These are phyloP conservation scores for Porphyrio hochstetteri DNA, from an alignment of 2,113 vertebrate genomes.

Conservation along the genomic window DNA sequence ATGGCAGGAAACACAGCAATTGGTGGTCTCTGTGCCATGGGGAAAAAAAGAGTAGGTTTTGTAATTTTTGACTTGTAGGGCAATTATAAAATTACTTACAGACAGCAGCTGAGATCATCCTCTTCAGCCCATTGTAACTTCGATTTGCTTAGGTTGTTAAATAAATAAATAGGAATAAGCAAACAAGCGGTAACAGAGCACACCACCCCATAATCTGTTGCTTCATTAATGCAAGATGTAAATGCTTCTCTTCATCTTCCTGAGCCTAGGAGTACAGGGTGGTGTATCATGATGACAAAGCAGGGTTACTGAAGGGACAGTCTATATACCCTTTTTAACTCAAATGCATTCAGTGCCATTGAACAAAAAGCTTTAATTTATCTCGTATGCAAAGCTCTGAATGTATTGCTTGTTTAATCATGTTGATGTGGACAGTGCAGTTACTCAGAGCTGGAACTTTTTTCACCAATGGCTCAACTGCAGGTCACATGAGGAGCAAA, in stretches of 20 bases:
- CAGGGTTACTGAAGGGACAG: constrained; percentile 39
- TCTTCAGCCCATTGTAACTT: constrained; percentile 7
- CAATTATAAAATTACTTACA: constrained; percentile 56
- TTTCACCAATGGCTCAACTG: not conserved
- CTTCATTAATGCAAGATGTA: constrained; percentile 29
- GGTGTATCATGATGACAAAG: constrained; percentile 35
- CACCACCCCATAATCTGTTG: constrained; percentile 26
- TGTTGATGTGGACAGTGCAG: not conserved
- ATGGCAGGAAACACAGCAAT: not conserved
- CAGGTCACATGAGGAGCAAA: not conserved
- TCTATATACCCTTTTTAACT: not conserved
- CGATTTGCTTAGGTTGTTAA: constrained; percentile 9
- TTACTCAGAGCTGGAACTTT: not conserved
- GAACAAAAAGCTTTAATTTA: constrained; percentile 31
- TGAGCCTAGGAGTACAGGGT: not conserved
- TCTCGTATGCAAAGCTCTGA: constrained; percentile 3
- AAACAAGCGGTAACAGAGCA: constrained; percentile 29
- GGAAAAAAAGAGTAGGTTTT: not conserved
- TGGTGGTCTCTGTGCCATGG: not conserved
- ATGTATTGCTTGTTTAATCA: not conserved
- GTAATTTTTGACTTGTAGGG: constrained; percentile 28
- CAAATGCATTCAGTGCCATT: not conserved
- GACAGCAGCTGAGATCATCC: constrained; percentile 41
- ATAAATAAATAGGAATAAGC: constrained; percentile 26
- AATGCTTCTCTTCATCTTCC: constrained; percentile 46